Evolutionary conservation across 2,797 vertebrate genomes (phyloP).

Genomic region (Borostomias antarcticus): DNA sequence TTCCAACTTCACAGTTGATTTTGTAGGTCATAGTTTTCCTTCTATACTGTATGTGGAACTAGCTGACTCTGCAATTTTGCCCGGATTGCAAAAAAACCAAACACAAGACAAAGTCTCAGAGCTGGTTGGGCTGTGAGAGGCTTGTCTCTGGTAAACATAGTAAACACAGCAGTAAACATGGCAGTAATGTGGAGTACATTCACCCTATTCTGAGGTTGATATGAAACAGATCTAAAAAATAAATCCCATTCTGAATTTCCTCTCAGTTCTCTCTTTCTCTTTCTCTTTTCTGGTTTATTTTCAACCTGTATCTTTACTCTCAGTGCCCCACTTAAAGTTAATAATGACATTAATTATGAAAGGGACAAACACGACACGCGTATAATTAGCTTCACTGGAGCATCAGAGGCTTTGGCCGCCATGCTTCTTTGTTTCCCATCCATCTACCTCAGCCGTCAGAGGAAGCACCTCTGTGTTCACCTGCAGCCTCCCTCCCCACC

Average conservation of each 20-base stretch:
- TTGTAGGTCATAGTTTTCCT: conserved; percentile 20
- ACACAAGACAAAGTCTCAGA: conserved; percentile 1
- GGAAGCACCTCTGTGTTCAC: conserved; percentile 10
- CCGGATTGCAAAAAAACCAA: background rate
- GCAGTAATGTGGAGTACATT: background rate
- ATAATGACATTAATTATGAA: conserved; percentile 59
- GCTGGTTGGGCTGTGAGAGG: conserved; percentile 6
- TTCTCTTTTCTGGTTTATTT: conserved; percentile 16
- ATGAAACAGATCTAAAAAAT: conserved; percentile 16
- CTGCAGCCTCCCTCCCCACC: conserved; percentile 11
- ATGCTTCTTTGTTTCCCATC: conserved; percentile 54
- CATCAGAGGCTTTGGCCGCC: conserved; percentile 28
- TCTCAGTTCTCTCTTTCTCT: background rate
- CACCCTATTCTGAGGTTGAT: background rate
- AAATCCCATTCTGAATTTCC: conserved; percentile 2
- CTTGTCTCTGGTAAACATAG: conserved; percentile 10
- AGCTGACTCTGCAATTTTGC: conserved; percentile 14
- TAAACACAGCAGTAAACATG: conserved; percentile 15
- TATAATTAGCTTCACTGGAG: conserved; percentile 55
- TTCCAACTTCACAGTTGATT: conserved; percentile 18
- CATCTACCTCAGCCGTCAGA: conserved; percentile 39
- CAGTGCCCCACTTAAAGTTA: conserved; percentile 52
- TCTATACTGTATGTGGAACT: conserved; percentile 6
- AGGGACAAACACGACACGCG: conserved; percentile 50
- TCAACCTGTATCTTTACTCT: conserved; percentile 20